These are phyloP conservation scores for Periparus ater DNA, from an alignment of 2,797 vertebrate genomes.

Conservation along the genomic window DNA sequence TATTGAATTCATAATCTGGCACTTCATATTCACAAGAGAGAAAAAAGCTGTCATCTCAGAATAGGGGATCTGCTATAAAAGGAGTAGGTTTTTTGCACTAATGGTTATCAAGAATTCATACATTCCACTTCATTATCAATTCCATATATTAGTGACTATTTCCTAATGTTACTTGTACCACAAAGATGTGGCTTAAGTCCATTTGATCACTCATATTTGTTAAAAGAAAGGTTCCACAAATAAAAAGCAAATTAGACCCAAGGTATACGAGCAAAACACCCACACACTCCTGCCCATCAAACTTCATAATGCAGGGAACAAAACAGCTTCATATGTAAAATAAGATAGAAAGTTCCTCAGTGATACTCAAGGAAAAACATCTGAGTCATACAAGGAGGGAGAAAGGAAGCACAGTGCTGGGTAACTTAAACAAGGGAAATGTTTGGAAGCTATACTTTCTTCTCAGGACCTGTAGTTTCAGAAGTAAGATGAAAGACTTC, in stretches of 20 bases:
- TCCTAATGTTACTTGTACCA: neutral
- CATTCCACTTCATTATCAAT: conserved; percentile 11
- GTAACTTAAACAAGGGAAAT: neutral
- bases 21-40: conserved; percentile 53
- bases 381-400: neutral
- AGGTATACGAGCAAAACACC: neutral
- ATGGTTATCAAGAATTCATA: conserved; percentile 47
- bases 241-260: neutral
- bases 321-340: neutral
- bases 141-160: neutral
- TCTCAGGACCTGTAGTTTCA: neutral
- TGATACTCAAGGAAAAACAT: neutral
- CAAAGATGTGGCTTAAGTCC: neutral
- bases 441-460: neutral
- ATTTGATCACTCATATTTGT: neutral
- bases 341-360: neutral
- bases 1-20: conserved; percentile 50
- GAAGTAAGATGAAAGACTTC: neutral
- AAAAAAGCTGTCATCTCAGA: conserved; percentile 45
- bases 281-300: neutral
- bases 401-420: neutral
- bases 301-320: neutral
- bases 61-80: conserved; percentile 20
- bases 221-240: conserved; percentile 5
- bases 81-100: neutral